These are phyloP conservation scores for Collichthys lucidus DNA, from an alignment of 2,113 vertebrate species.

Conservation along the genomic window DNA sequence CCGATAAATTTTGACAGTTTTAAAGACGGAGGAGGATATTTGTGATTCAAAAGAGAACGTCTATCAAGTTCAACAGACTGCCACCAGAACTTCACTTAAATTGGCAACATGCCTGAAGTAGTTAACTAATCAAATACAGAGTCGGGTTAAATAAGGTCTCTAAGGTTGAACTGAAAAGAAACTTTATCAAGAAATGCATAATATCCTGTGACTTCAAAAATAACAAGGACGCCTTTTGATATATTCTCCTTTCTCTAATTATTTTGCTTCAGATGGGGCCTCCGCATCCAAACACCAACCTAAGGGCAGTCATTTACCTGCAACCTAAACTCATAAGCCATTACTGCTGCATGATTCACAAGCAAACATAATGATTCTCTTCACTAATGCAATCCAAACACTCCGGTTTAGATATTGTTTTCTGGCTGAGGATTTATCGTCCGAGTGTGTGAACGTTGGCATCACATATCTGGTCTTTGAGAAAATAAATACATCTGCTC, in stretches of 20 bases:
- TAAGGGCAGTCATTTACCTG: constrained; percentile 49
- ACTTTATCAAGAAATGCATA: neutral
- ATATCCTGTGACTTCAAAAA: constrained; percentile 23
- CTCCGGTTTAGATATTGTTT: constrained; percentile 8
- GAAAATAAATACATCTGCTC: neutral
- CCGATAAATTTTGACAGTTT: constrained; percentile 32
- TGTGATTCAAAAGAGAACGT: constrained; percentile 54
- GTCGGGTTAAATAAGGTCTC: constrained; percentile 30
- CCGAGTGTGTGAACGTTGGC: neutral
- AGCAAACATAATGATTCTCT: constrained; percentile 45
- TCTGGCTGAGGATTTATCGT: neutral
- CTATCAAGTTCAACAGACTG: constrained; percentile 43
- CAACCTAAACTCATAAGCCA: constrained; percentile 52
- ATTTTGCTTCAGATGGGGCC: constrained; percentile 33
- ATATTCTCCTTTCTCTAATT: constrained; percentile 49
- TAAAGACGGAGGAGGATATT: constrained; percentile 41
- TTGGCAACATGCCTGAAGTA: constrained; percentile 26
- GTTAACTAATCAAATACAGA: constrained; percentile 33
- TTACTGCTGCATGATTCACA: constrained; percentile 41
- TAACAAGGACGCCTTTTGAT: constrained; percentile 31
- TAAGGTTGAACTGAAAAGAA: constrained; percentile 6
- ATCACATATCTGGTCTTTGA: constrained; percentile 10
- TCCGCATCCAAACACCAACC: constrained; percentile 44
- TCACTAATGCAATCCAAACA: constrained; percentile 50
- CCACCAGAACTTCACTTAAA: constrained; percentile 41